Base-by-base conservation (phyloP, 1,140 invertebrate genomes). In the Eciton burchellii region DNA sequence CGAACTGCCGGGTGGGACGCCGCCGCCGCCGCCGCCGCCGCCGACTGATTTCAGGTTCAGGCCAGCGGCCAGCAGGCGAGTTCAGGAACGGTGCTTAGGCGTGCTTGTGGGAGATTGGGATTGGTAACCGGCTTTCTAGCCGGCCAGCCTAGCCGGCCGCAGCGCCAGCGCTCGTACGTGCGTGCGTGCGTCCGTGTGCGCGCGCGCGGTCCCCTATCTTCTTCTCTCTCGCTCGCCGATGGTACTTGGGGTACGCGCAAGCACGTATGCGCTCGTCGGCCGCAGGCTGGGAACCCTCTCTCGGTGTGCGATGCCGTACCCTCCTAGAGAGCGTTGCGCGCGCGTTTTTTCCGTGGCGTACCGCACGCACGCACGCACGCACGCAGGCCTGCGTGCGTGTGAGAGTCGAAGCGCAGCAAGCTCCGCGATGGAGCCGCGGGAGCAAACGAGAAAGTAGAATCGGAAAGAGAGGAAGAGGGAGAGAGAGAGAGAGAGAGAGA, bases 71-170 rank as follows among this genome's bases (percentile, higher is more conserved):
- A 77, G 62, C 74, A 82, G 72, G 68, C 87, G 85, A 84, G 85
- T 87, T 88, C 84, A 74, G 90, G 84, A 89, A 90, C 88, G 82
- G 84, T 88, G 84, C 87, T 56, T 81, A 43, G 84, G 66, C 81
- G 72, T 85, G n/a, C n/a, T n/a, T n/a, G n/a, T 83, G 87, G 82
- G 84, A 88, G 87, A 89, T 91, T 83, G 90, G 87, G 89, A 91
- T 92, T 91, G 91, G 90, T 90, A 92, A 92, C 92, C 87, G 91
- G 91, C 90, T 91, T 90, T 90, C 89, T 89, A 90, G 86, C 90
- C 87, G 73, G 81, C 0, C 60, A 68, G 82, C 71, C 84, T 86
- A 81, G 70, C 82, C 81, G 52, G 16, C 24, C 72, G 63, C 47
- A 35, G 35, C 35, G 35, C 47, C 47, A 62, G 43, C 52, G 24